Percentiles rank a stretch among this genome's conserved stretches.
phyloP scores from a whole-genome alignment of 2,888 invertebrate species.

The Saturnia pavonia region DNA sequence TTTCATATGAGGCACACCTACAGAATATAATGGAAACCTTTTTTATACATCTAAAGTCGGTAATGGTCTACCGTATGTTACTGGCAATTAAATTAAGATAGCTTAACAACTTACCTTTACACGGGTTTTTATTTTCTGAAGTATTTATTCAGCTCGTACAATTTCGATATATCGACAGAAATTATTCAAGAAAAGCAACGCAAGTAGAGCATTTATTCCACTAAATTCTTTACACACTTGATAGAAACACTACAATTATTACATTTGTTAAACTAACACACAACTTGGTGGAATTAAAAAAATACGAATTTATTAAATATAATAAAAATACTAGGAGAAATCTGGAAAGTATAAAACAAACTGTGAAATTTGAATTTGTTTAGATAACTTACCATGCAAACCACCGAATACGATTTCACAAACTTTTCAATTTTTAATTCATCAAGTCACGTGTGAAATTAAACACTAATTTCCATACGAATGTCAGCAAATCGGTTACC shows the following conservation, averaged over 20 bases:
- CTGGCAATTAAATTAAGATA: not conserved
- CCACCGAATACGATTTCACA: not conserved
- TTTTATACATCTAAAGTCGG: not conserved
- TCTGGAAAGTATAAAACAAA: not conserved
- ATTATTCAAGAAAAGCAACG: not conserved
- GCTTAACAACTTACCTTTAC: not conserved
- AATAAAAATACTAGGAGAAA: not conserved
- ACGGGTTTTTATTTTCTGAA: not conserved
- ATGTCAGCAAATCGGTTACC: slow-evolving; percentile 2
- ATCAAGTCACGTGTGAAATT: slow-evolving; percentile 10
- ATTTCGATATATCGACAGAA: not conserved
- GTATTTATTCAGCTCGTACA: not conserved
- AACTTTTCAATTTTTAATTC: not conserved
- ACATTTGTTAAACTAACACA: not conserved
- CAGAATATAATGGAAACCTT: not conserved
- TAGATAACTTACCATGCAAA: not conserved
- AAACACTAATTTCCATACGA: not conserved
- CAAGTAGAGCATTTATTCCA: no score
- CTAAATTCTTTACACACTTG: not conserved
- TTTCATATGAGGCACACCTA: not conserved
- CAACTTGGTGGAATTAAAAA: not conserved
- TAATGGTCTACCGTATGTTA: not conserved
- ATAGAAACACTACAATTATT: not conserved
- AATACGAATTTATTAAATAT: not conserved
- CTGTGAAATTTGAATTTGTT: not conserved